phyloP scores from a whole-genome alignment of 2,888 invertebrate species.

The Miltochrista miniata region DNA sequence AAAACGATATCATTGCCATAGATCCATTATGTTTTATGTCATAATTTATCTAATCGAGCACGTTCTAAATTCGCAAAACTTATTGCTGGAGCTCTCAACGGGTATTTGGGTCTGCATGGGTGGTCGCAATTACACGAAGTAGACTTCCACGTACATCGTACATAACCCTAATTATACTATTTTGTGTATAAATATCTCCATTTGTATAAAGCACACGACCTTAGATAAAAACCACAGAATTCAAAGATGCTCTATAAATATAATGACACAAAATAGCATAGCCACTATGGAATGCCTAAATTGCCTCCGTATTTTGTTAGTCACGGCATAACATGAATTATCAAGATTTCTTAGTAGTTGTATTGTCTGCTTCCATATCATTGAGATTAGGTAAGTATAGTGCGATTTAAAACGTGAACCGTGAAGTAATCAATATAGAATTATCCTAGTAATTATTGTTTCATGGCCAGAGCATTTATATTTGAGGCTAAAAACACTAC shows the following conservation, averaged over 20 bases:
- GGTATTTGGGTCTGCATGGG: constrained; percentile 41
- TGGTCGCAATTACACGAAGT: constrained; percentile 63
- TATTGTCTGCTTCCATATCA: constrained; percentile 16
- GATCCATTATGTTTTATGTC: too few species aligned
- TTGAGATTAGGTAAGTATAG: constrained; percentile 13
- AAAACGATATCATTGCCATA: too few species aligned
- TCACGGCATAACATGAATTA: constrained; percentile 39
- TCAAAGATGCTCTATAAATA: constrained; percentile 52
- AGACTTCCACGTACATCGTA: constrained; percentile 50
- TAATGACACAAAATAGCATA: constrained; percentile 29
- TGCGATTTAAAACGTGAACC: constrained; percentile 17
- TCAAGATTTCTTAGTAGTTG: constrained; percentile 22
- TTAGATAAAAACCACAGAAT: constrained; percentile 51
- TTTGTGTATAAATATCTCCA: constrained; percentile 60
- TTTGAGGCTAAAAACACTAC: constrained; percentile 10
- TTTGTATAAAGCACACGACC: constrained; percentile 38
- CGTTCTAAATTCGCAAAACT: too few species aligned
- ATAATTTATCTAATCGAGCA: too few species aligned
- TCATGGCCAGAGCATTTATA: constrained; percentile 8
- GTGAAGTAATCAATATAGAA: constrained; percentile 19
- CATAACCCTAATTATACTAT: constrained; percentile 64
- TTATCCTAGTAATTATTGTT: constrained; percentile 17
- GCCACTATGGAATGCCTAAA: constrained; percentile 48
- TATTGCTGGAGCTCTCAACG: too few species aligned
- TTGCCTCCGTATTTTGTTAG: constrained; percentile 42